These are phyloP conservation scores for Aegotheles bennettii DNA, from an alignment of 2,113 vertebrate species.

Conservation along the genomic window DNA sequence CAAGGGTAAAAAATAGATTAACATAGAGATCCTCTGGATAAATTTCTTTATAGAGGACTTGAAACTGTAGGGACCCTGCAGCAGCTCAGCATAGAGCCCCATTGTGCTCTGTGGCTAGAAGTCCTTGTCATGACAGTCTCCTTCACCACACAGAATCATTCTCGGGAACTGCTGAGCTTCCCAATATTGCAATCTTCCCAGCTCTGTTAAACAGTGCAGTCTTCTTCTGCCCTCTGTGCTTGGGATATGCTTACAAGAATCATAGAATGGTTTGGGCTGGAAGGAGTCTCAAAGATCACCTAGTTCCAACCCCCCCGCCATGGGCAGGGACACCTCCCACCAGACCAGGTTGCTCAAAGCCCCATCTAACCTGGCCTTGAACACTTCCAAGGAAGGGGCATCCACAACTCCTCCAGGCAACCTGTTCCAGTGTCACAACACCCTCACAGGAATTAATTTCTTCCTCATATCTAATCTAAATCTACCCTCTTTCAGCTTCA, in stretches of 20 bases:
- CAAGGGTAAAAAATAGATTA: neutral
- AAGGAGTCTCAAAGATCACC: too few species aligned
- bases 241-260: neutral
- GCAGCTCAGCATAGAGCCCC: neutral
- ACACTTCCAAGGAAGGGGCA: too few species aligned
- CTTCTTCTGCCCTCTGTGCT: neutral
- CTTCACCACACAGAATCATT: neutral
- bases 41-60: neutral
- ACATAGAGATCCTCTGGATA: neutral
- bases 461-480: too few species aligned
- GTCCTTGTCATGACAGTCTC: neutral
- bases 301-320: too few species aligned
- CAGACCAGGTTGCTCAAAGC: too few species aligned
- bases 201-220: neutral
- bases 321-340: too few species aligned
- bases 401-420: too few species aligned
- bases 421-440: too few species aligned
- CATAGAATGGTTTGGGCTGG: too few species aligned
- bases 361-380: too few species aligned
- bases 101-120: neutral
- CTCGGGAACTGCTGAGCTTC: neutral
- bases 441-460: too few species aligned
- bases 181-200: neutral
- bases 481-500: too few species aligned
- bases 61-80: neutral